phyloP scores from a whole-genome alignment of 37 sponge, comb jelly and placozoan genomes.

The Haliclona indistincta region DNA sequence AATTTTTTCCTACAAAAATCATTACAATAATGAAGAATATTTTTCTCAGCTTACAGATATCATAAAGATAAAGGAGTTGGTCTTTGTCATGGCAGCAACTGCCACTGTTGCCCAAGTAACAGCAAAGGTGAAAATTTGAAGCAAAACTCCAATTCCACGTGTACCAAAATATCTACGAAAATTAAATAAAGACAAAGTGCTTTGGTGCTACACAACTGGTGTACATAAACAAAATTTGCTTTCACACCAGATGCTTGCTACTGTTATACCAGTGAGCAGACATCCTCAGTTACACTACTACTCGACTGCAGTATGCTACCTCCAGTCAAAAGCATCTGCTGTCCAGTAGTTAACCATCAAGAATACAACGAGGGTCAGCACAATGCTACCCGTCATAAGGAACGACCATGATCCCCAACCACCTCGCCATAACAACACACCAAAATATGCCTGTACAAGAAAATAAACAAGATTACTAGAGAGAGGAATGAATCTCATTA shows the following conservation, averaged over 20 bases:
- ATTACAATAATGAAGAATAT: background rate
- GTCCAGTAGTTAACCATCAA: slow-evolving; percentile 4
- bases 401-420: slow-evolving; percentile 2
- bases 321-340: slow-evolving; percentile 2
- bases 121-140: slow-evolving; percentile 1
- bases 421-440: background rate
- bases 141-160: background rate
- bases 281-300: too few relatives aligned
- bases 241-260: too few relatives aligned
- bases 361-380: background rate
- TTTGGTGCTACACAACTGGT: background rate
- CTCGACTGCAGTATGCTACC: background rate
- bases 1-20: background rate
- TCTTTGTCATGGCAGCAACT: background rate
- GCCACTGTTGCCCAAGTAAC: background rate
- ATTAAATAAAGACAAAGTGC: background rate
- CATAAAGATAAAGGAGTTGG: background rate
- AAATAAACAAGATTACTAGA: too few relatives aligned
- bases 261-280: too few relatives aligned
- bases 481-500: too few relatives aligned
- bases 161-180: background rate
- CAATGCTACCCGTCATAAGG: background rate
- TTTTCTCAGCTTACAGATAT: background rate
- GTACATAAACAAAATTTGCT: background rate
- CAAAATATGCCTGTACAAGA: slow-evolving; percentile 2